Conservation (phyloP, 2,888 invertebrate species). For the Flexamia atlantica region DNA sequence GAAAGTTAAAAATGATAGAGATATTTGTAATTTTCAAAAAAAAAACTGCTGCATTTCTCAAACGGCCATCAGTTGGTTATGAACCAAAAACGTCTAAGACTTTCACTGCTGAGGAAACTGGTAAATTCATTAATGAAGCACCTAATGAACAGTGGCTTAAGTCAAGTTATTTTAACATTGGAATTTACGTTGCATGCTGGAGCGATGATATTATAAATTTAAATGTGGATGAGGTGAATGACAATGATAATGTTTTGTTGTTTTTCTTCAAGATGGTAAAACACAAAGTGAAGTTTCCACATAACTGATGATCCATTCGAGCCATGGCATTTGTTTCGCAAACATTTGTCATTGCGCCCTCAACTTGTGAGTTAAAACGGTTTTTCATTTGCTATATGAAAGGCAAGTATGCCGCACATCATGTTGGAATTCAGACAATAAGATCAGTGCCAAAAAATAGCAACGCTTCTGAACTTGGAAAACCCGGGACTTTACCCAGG, state of each 20-base stretch:
- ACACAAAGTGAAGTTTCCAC: conserved; percentile 26
- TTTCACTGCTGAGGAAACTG: not conserved
- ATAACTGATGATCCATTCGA: conserved; percentile 6
- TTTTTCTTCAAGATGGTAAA: conserved; percentile 9
- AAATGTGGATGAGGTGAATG: conserved; percentile 26
- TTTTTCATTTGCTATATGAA: conserved; percentile 29
- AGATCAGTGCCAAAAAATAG: not conserved
- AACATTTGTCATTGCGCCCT: conserved; percentile 48
- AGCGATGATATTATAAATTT: conserved; percentile 21
- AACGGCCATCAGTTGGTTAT: not conserved
- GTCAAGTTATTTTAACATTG: conserved; percentile 24
- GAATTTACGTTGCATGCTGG: conserved; percentile 27
- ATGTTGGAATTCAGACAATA: not conserved
- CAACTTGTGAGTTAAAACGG: not conserved
- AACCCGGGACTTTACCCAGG: not conserved
- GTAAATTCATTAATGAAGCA: not conserved
- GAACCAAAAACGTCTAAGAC: not conserved
- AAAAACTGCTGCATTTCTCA: not conserved
- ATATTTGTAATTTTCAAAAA: not conserved
- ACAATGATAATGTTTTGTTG: conserved; percentile 14
- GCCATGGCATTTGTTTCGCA: conserved; percentile 30
- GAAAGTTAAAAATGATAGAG: not conserved
- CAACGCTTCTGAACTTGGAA: not conserved
- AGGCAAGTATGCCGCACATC: not conserved
- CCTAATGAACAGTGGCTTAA: conserved; percentile 26